A percentile compares a stretch with the other conserved stretches of the same genome.
Conservation (phyloP, 2,113 vertebrate genomes). For the Apteryx owenii region DNA sequence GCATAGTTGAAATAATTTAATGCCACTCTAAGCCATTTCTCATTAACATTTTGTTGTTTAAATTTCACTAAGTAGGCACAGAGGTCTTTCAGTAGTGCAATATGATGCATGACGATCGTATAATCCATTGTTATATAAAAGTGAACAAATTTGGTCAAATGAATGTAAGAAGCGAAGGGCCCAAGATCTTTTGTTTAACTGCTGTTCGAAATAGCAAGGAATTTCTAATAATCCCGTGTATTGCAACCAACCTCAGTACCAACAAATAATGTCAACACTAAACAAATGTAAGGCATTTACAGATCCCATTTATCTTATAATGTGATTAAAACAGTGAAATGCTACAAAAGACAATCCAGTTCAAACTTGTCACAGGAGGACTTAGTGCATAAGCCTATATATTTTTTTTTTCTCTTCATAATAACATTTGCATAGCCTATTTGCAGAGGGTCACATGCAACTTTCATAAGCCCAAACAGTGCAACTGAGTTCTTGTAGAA, state of each 20-base stretch:
- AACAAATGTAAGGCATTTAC: not conserved
- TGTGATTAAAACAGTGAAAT: not conserved
- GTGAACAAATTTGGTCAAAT: not conserved
- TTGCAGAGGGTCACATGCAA: not conserved
- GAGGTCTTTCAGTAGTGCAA: not conserved
- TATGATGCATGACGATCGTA: fast-evolving
- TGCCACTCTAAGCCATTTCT: not conserved
- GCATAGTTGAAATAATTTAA: not conserved
- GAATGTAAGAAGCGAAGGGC: not conserved
- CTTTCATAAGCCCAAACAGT: not conserved
- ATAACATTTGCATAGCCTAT: not conserved
- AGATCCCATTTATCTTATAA: not conserved
- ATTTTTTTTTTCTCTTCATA: not conserved
- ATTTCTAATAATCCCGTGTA: not conserved
- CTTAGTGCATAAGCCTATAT: not conserved
- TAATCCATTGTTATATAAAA: not conserved
- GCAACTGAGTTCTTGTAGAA: not conserved
- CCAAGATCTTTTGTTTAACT: not conserved
- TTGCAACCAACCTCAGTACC: not conserved
- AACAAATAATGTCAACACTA: not conserved
- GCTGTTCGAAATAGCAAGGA: not conserved
- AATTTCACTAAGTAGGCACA: not conserved
- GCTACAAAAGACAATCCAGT: not conserved
- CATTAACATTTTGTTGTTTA: not conserved
- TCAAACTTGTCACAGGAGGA: not conserved